These are phyloP conservation scores for Eledone cirrhosa DNA, from an alignment of 2,888 invertebrate species.

Conservation along the genomic window DNA sequence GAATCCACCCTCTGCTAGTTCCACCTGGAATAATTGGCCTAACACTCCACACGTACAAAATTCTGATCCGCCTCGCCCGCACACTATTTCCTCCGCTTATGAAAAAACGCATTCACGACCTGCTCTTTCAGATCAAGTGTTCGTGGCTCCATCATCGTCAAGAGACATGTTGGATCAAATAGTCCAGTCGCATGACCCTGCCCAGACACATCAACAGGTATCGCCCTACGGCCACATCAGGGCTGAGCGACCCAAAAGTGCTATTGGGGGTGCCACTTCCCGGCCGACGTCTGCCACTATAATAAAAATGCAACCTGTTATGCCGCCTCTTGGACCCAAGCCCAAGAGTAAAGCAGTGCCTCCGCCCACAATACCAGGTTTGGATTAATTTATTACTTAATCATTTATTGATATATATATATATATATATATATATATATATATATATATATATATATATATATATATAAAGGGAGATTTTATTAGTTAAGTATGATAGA, in stretches of 20 bases:
- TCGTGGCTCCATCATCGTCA: constrained; percentile 77
- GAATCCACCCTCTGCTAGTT: constrained; percentile 64
- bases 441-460: neutral
- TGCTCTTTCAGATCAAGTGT: constrained; percentile 86
- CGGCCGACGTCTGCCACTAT: constrained; percentile 54
- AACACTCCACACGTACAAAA: constrained; percentile 54
- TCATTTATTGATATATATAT: neutral
- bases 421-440: neutral
- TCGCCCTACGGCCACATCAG: constrained; percentile 37
- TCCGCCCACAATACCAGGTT: constrained; percentile 54
- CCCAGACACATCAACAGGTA: constrained; percentile 30
- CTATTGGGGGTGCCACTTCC: constrained; percentile 35
- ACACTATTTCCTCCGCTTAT: constrained; percentile 91
- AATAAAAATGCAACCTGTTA: constrained; percentile 59
- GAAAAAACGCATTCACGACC: constrained; percentile 82
- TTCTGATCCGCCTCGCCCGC: constrained; percentile 77
- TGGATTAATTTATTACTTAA: neutral
- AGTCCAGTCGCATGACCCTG: constrained; percentile 32
- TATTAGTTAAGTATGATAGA: too few relatives aligned
- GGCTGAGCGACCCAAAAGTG: constrained; percentile 43
- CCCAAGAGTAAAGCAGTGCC: constrained; percentile 57
- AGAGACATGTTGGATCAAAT: constrained; percentile 38
- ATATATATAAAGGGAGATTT: too few relatives aligned
- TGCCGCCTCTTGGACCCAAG: constrained; percentile 61
- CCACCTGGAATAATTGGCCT: constrained; percentile 64